phyloP scores from a whole-genome alignment of 2,113 vertebrate species.

The Periophthalmodon schlosseri region DNA sequence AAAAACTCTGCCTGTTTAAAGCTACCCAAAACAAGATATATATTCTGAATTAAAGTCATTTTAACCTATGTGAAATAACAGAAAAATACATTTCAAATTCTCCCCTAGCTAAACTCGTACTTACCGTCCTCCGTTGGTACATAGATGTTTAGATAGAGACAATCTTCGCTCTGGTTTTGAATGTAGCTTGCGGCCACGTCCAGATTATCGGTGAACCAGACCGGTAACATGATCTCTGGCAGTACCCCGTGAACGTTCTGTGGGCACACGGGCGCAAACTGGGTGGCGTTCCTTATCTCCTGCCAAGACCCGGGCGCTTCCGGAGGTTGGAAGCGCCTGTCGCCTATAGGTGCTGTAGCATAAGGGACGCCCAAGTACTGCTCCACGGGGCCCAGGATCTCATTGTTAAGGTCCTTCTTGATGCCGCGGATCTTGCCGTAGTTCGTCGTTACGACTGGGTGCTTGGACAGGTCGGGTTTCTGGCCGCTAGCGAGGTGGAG shows the following conservation, averaged over 20 bases:
- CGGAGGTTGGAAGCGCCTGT: conserved; percentile 87
- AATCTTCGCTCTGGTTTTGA: conserved; percentile 94
- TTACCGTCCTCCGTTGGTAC: conserved; percentile 94
- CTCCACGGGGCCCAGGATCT: conserved; percentile 90
- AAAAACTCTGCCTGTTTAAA: too few relatives aligned
- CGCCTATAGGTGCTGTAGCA: conserved; percentile 87
- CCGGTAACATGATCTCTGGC: conserved; percentile 90
- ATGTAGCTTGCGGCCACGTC: conserved; percentile 88
- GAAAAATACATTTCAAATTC: not conserved
- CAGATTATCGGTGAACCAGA: conserved; percentile 93
- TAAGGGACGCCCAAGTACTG: conserved; percentile 91
- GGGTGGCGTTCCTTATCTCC: conserved; percentile 88
- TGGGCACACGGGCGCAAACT: conserved; percentile 89
- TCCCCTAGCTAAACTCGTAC: conserved; percentile 38
- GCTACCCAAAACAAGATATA: too few relatives aligned
- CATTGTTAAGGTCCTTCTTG: conserved; percentile 89
- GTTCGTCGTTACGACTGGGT: conserved; percentile 86
- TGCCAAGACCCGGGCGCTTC: conserved; percentile 91
- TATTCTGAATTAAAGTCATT: conserved; percentile 3
- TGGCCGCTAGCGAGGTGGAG: conserved; percentile 76
- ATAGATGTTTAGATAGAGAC: conserved; percentile 93
- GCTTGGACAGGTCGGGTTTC: conserved; percentile 77
- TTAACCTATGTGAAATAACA: too few relatives aligned
- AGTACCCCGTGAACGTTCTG: conserved; percentile 90
- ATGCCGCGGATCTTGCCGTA: conserved; percentile 87